Evolutionary conservation across 2,113 vertebrate species (phyloP).

Genomic region (Rynchops niger): DNA sequence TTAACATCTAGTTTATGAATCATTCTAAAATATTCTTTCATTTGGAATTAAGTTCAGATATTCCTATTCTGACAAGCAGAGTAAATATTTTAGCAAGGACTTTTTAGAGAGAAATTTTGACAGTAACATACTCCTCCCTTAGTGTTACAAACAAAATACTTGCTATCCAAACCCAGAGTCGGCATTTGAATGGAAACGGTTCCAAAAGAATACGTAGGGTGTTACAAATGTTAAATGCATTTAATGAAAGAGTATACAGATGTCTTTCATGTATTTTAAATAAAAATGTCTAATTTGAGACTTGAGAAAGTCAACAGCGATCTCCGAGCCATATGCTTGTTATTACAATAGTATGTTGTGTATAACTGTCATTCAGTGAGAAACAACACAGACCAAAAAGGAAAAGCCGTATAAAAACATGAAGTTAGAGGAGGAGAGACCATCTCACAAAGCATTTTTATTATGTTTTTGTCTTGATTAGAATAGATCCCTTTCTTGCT

Average conservation of each 20-base stretch:
- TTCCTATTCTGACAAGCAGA: constrained; percentile 55
- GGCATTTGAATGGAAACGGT: not conserved
- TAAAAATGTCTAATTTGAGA: constrained; percentile 55
- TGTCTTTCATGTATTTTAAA: constrained; percentile 62
- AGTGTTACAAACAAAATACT: constrained; percentile 29
- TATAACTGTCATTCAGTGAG: not conserved
- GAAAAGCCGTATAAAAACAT: not conserved
- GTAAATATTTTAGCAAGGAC: constrained; percentile 47
- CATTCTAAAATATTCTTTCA: constrained; percentile 45
- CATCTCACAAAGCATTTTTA: not conserved
- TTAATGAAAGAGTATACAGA: constrained; percentile 46
- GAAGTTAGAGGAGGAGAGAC: not conserved
- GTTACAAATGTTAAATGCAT: constrained; percentile 50
- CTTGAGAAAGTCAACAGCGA: constrained; percentile 1
- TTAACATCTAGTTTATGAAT: constrained; percentile 26
- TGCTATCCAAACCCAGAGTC: constrained; percentile 28
- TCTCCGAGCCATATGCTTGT: constrained; percentile 13
- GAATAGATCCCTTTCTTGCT: not conserved
- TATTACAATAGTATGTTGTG: constrained; percentile 25
- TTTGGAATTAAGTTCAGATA: constrained; percentile 54
- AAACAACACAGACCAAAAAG: constrained; percentile 9
- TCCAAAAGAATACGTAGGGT: constrained; percentile 30
- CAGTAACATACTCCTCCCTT: constrained; percentile 41
- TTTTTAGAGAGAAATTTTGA: constrained; percentile 50
- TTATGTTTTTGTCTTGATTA: not conserved